Base-by-base conservation (phyloP, 1,140 invertebrate species). In the Drusus annulatus region DNA sequence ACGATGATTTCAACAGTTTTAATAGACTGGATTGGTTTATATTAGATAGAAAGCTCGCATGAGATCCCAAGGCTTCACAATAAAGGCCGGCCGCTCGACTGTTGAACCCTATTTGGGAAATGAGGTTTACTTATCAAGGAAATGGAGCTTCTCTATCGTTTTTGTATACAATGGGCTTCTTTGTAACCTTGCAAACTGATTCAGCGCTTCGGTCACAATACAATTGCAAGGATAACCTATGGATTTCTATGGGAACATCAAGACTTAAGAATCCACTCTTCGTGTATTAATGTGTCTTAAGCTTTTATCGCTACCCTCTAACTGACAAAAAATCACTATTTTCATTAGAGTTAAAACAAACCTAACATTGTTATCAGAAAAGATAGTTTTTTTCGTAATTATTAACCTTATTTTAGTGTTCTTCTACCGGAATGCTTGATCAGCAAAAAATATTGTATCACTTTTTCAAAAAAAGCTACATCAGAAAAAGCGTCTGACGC, bases 91-190 rank as follows among this genome's bases (percentile, higher is more conserved):
- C 13, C 10, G 31, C 25, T 56, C 69, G 50, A 74, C 69, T 28
- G 69, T 69, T 79, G 78, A 71, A 82, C 75, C 80, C 79, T 75
- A 80, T 83, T 83, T 79, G 62, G 81, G 60, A 83, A 83, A 80
- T 80, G 79, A 83, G 79, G 68, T 83, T 83, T 80, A 63, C 81
- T 83, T 83, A 83, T 83, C 81, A 83, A 69, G 68, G 81, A 83
- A 83, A 83, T 83, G 81, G 81, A 83, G 79, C 81, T 75, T 79
- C 56, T 50, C 76, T 69, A 83, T 83, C 81, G 79, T 78, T 78
- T 79, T 80, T 78, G 50, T 63, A 68, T 23, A 83, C 81, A 83
- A 83, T 83, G 68, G 54, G 76, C n/a, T n/a, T 56, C 69, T 80
- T 80, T 80, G 76, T 78, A 74, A 50, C 56, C 76, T 51, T 62